phyloP scores from a whole-genome alignment of 1,140 invertebrate species.

The Aphis gossypii region DNA sequence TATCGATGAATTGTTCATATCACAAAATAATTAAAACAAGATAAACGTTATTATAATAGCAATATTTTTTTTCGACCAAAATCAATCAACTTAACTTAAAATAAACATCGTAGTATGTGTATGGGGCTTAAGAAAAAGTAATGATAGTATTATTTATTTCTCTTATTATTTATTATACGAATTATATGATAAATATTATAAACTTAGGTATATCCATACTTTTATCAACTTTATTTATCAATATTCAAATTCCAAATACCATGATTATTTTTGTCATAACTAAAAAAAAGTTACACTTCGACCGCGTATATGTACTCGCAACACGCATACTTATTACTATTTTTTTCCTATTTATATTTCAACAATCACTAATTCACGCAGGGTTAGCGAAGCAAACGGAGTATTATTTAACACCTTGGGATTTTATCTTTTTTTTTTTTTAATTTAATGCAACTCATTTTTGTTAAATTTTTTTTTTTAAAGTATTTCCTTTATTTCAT shows the following conservation, averaged over 20 bases:
- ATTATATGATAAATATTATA: background rate
- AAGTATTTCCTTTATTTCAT: background rate
- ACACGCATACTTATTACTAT: background rate
- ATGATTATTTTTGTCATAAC: background rate
- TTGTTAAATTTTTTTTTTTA: background rate
- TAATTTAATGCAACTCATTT: background rate
- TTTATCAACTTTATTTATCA: background rate
- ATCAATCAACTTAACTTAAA: background rate
- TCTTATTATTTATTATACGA: background rate
- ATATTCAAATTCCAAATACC: background rate
- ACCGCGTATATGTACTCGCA: background rate
- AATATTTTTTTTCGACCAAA: background rate
- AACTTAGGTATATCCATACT: background rate
- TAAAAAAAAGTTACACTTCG: background rate
- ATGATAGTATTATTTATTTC: background rate
- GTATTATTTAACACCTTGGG: background rate
- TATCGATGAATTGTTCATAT: too few relatives aligned
- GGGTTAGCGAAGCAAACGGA: background rate
- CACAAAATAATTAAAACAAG: too few relatives aligned
- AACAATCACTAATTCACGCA: background rate
- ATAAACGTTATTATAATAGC: too few relatives aligned
- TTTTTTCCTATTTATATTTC: background rate
- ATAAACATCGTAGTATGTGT: background rate
- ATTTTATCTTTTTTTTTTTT: background rate
- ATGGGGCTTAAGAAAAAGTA: too few relatives aligned